Evolutionary conservation across 2,797 vertebrate genomes (phyloP), one percentile per base, ranked within the genome.

Genomic region (Lagocephalus sceleratus): DNA sequence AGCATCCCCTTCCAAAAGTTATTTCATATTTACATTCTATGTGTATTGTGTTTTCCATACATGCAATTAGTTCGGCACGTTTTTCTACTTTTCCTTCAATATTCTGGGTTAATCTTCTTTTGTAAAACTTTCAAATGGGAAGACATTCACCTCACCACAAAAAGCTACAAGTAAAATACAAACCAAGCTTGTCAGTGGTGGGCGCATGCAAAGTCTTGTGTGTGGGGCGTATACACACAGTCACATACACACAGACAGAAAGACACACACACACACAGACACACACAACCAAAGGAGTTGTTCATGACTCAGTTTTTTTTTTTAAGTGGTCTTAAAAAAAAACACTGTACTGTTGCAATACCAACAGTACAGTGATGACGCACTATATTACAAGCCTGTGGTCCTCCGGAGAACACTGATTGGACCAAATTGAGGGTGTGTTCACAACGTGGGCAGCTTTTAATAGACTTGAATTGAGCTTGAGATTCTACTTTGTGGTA

Each of bases 391-490:
- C 75, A 66, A 79, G 82, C 78, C 79, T 85, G 87, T 65, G 84
- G 88, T 79, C 66, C 66, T 22, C 43, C 70, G 70, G 42, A 63
- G 66, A 60, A 15, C 63, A 47, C 78, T 84, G 84, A 91, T 91
- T 92, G 91, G 90, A 47, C 79, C 59, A 86, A 66, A 70, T 65
- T 35, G 87, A 89, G 90, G 90, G 91, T 92, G 90, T 91, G 90
- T 87, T 78, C 73, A 58, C 71, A 73, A 80, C 61, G 61, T 85
- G 83, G 87, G 85, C 54, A 82, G 78, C 50, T 79, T 84, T 85
- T 79, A 84, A 87, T 88, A 88, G 86, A 88, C 77, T 25, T 74
- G 74, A 82, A 90, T 85, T 86, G 82, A 88, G 73, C 73, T 71
- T 78, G 78, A 88, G 78, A 88, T 83, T 90, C 78, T 75, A 79